A percentile compares a stretch with the other conserved stretches of the same genome.
phyloP scores from a whole-genome alignment of 2,888 invertebrate genomes.

The Campoplex capitator region DNA sequence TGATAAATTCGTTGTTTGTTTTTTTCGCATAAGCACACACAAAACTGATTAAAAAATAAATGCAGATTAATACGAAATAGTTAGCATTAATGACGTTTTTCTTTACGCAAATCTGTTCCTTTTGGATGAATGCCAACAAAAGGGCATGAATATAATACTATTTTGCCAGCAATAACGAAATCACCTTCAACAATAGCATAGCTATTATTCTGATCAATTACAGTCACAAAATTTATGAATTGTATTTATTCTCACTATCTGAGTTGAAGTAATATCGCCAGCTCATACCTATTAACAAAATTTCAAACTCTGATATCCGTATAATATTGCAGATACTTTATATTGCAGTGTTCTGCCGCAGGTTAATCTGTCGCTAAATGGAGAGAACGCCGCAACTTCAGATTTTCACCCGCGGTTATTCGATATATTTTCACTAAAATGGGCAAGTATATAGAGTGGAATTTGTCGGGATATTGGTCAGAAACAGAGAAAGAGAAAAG shows the following conservation, averaged over 20 bases:
- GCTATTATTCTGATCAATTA: no score
- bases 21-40: background rate
- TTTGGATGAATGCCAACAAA: background rate
- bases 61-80: background rate
- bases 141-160: background rate
- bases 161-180: background rate
- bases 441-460: background rate
- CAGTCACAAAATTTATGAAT: no score
- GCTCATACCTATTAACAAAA: background rate
- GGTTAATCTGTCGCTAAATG: constrained; percentile 15
- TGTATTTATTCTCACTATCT: background rate
- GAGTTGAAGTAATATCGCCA: background rate
- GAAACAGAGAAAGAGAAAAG: background rate
- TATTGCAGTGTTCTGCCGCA: constrained; percentile 1
- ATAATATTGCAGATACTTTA: background rate
- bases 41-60: no score
- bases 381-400: constrained; percentile 25
- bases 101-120: background rate
- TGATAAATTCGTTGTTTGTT: background rate
- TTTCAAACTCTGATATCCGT: background rate
- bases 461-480: background rate
- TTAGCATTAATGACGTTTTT: background rate
- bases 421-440: constrained; percentile 29
- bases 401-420: background rate
- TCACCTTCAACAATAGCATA: background rate